Evolutionary conservation across 2,797 vertebrate genomes (phyloP), one percentile per base, ranked within the genome.

Genomic region (Basileuterus tristriatus): DNA sequence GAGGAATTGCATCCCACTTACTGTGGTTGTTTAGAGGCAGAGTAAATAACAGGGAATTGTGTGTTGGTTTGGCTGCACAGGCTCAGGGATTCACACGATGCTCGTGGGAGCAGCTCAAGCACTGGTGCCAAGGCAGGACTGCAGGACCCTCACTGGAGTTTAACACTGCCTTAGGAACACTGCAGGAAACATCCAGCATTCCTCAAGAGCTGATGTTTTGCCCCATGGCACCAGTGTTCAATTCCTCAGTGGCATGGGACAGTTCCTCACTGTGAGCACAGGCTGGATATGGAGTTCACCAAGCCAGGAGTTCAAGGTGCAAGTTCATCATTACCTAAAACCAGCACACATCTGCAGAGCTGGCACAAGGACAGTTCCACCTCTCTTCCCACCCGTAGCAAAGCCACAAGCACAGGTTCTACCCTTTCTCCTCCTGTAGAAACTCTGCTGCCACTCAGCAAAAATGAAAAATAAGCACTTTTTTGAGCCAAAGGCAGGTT

Each of bases 1-100:
- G 81, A 89, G 84, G 92, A 93, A 89, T 44, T 77, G 82, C 60
- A 70, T 74, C 90, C 71, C 60, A 23, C 14, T 87, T 80, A 24
- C 0, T 82, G 58, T 65, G 78, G 64, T 84, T 92, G 30, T 89
- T 68, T 65, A 44, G 87, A 71, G 75, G 75, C 9, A 29, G 47
- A 44, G 70, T 63, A 5, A 29, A 17, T 32, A 23, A 5, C 12
- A 83, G 32, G 60, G 37, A 89, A 60, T 39, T 71, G 26, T 24
- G 19, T 12, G 3, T 32, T 0, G 0, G 6, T 59, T 37, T 2
- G 1, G 49, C 75, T 77, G 82, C 71, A n/a, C 43, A 8, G 27
- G 50, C 52, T 74, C 43, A 29, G 30, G 0, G 4, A 26, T 41
- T 47, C 36, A 37, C 1, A 0, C 7, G 34, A 34, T 71, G 80